Percentiles rank a stretch among this genome's conserved stretches.
phyloP scores from a whole-genome alignment of 2,113 vertebrate genomes.

The Pontoporia blainvillei region DNA sequence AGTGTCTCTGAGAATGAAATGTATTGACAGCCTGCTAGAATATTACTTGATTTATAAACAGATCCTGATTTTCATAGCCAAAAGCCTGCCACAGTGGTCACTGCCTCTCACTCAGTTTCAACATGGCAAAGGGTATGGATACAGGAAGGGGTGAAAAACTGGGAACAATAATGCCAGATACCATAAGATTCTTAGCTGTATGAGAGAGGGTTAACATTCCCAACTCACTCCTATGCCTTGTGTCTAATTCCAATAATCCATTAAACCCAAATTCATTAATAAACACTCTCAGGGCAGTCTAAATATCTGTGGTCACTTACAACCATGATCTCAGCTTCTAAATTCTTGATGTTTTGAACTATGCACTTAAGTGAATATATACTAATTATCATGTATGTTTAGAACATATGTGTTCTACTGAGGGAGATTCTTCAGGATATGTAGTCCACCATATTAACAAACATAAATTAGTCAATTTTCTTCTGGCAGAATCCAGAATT shows the following conservation, averaged over 20 bases:
- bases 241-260: neutral
- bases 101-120: neutral
- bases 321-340: neutral
- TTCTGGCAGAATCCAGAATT: neutral
- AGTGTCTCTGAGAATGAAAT: neutral
- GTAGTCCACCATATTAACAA: neutral
- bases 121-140: neutral
- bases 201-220: neutral
- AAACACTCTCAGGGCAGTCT: neutral
- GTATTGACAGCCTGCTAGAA: neutral
- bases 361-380: neutral
- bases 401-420: neutral
- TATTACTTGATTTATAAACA: neutral
- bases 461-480: neutral
- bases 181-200: neutral
- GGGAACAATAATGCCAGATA: neutral
- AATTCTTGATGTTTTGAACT: neutral
- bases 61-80: neutral
- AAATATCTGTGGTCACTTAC: neutral
- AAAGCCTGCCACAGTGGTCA: neutral
- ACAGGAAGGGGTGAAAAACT: neutral
- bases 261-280: neutral
- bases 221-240: neutral
- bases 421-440: neutral
- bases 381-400: neutral